These are phyloP conservation scores for Ceratoteleas bidentatus DNA, from an alignment of 1,140 invertebrate species.

Conservation along the genomic window DNA sequence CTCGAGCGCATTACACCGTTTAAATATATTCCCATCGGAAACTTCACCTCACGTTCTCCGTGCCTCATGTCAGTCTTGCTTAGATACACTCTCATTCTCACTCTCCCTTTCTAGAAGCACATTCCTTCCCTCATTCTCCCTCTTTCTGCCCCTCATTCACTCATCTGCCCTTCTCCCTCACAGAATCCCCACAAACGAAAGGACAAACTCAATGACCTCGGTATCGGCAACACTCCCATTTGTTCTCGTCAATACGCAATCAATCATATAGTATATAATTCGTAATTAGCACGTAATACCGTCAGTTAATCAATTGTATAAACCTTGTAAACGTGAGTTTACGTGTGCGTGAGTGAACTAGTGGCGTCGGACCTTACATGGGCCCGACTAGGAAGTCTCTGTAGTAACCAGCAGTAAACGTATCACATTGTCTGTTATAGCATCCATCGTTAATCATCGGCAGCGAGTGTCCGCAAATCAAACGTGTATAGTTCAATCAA, in stretches of 20 bases:
- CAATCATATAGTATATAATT: conserved; percentile 67
- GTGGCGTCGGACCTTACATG: conserved; percentile 75
- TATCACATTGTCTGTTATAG: conserved; percentile 81
- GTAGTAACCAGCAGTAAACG: conserved; percentile 82
- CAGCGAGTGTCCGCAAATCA: conserved; percentile 71
- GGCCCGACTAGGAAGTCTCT: conserved; percentile 80
- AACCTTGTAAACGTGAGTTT: conserved; percentile 78
- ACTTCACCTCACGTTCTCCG: conserved; percentile 36
- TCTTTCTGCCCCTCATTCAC: conserved; percentile 13
- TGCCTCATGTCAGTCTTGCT: conserved; percentile 51
- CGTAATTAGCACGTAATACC: conserved; percentile 72
- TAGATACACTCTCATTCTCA: conserved; percentile 7
- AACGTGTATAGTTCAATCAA: conserved; percentile 1
- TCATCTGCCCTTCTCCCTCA: conserved; percentile 43
- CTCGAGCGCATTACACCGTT: conserved; percentile 74
- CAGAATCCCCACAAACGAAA: conserved; percentile 19
- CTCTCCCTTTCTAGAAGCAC: too few species aligned
- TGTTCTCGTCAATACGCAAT: conserved; percentile 58
- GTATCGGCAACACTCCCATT: conserved; percentile 34
- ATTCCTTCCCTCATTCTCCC: too few species aligned
- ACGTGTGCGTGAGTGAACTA: conserved; percentile 82
- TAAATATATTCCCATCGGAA: conserved; percentile 52
- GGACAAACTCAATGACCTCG: conserved; percentile 48
- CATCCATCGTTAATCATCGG: conserved; percentile 79
- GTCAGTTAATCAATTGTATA: conserved; percentile 78